Evolutionary conservation across 1,140 invertebrate species (phyloP).

Genomic region (Aphidius ervi): DNA sequence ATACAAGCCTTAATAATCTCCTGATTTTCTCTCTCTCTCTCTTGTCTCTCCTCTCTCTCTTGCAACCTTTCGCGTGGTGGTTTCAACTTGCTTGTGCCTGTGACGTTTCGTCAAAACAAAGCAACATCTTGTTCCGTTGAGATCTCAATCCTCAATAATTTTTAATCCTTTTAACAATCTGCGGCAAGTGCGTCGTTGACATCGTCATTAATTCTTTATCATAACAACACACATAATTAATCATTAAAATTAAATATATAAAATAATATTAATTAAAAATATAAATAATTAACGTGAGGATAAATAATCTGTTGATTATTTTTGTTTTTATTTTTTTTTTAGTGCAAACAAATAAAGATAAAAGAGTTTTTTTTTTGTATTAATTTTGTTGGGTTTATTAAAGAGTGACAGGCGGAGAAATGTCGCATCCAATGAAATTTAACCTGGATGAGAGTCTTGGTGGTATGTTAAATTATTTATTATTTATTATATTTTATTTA

Average conservation of each 20-base stretch:
- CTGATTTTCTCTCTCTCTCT: too few relatives aligned
- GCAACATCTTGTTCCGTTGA: slow-evolving; percentile 26
- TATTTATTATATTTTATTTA: slow-evolving; percentile 1
- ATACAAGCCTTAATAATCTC: too few relatives aligned
- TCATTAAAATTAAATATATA: background rate
- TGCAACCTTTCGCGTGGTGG: too few relatives aligned
- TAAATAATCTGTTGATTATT: background rate
- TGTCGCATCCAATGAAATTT: slow-evolving; percentile 48
- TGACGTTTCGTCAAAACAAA: slow-evolving; percentile 48
- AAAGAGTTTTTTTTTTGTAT: background rate
- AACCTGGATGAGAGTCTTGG: slow-evolving; percentile 48
- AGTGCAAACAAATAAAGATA: background rate
- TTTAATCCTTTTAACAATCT: slow-evolving; percentile 32
- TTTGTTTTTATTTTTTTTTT: background rate
- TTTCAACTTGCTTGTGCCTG: background rate
- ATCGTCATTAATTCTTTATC: too few relatives aligned
- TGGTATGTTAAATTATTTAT: slow-evolving; percentile 38
- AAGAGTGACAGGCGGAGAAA: slow-evolving; percentile 21
- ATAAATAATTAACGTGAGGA: slow-evolving; percentile 6
- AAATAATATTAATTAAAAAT: background rate
- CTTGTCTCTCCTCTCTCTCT: too few relatives aligned
- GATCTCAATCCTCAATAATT: too few relatives aligned
- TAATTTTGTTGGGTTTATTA: background rate
- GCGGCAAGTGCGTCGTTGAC: slow-evolving; percentile 29
- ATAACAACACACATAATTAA: too few relatives aligned